phyloP scores from a whole-genome alignment of 2,888 invertebrate genomes.

The Agrochola litura region DNA sequence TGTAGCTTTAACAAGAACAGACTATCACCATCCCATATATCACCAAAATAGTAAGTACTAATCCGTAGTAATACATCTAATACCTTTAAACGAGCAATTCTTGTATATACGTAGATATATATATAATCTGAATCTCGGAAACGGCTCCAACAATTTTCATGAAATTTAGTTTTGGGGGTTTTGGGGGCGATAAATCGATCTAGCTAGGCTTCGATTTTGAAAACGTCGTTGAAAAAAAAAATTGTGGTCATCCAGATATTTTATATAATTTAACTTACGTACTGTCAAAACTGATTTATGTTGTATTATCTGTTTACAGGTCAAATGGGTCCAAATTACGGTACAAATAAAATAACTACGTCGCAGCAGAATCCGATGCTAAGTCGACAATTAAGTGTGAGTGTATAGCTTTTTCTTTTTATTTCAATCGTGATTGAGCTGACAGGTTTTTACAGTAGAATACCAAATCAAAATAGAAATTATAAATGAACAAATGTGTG shows the following conservation, averaged over 20 bases:
- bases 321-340: constrained; percentile 88
- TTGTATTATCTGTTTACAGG: constrained; percentile 72
- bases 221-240: too few relatives aligned
- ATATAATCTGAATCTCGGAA: too few relatives aligned
- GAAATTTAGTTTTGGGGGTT: too few relatives aligned
- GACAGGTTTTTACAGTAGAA: not conserved
- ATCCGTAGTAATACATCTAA: not conserved
- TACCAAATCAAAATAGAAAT: not conserved
- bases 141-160: too few relatives aligned
- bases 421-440: not conserved
- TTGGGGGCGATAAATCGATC: too few relatives aligned
- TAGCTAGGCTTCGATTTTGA: too few relatives aligned
- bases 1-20: constrained; percentile 95
- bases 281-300: constrained; percentile 4
- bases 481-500: not conserved
- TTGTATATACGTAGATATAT: too few relatives aligned
- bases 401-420: constrained; percentile 69
- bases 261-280: too few relatives aligned
- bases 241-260: too few relatives aligned
- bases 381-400: constrained; percentile 95
- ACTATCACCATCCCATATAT: constrained; percentile 86
- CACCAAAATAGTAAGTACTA: constrained; percentile 81
- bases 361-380: constrained; percentile 97
- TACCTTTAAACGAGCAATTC: too few relatives aligned
- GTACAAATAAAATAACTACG: constrained; percentile 91